Base-by-base conservation (phyloP, 2,797 vertebrate species). In the Myotis planiceps region DNA sequence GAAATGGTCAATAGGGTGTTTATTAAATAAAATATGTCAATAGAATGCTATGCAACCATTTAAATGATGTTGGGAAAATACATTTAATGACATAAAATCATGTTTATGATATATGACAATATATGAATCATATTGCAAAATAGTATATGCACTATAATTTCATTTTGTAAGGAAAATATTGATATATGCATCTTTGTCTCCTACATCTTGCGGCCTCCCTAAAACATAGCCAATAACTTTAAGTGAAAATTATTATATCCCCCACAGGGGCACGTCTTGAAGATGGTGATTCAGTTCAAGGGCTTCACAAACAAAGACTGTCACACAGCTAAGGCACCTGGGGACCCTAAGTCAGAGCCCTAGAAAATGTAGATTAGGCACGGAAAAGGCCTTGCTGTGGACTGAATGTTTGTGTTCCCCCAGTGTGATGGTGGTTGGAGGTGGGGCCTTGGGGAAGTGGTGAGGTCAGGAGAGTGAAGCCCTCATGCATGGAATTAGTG, bases 161-260 rank as follows among this genome's bases (percentile, higher is more conserved):
- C 6, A 88, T 84, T 88, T 76, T 96, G 19, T 80, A 85, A 91
- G 53, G 86, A 95, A 90, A 90, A 72, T 78, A 25, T 82, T 55
- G 29, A 23, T 18, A 45, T 89, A 66, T 71, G 15, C 1, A 76
- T 65, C 51, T 51, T 47, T 94, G 19, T 86, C 32, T 81, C 49
- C 23, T 8, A 82, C 6, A 39, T 34, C 23, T 32, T 45, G 4
- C 63, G 71, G 8, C 42, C 8, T 51, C 58, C 37, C 16, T 39
- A 39, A 71, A 76, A 76, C 68, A 81, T 12, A 79, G 9, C 27
- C 42, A 80, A 29, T 74, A 85, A 81, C 7, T 68, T 81, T 37
- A 76, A 78, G 29, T 53, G 14, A 53, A 63, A 89, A 45, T 39
- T 85, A 19, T 45, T 58, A 47, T 55, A 15, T 63, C 58, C 34